Conservation (phyloP, 2,888 invertebrate species). For the Nudaria mundana region DNA sequence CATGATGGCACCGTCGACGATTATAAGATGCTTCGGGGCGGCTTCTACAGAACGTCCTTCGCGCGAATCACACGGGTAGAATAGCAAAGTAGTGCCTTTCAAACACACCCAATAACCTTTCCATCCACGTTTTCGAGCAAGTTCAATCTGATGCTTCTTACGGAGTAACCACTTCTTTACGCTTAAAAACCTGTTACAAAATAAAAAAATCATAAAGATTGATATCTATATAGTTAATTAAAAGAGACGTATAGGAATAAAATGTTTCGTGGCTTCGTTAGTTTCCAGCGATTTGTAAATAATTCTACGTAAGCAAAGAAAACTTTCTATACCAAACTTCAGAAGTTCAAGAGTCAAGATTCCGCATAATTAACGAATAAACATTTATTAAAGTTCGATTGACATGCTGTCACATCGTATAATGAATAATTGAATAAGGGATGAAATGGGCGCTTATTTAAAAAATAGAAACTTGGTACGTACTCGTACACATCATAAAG, state of each 20-base stretch:
- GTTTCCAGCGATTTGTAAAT: too few species aligned
- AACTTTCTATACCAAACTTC: too few species aligned
- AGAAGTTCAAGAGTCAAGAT: too few species aligned
- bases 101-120: conserved; percentile 99
- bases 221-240: not conserved
- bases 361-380: too few species aligned
- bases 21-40: conserved; percentile 96
- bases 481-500: too few species aligned
- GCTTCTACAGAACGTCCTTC: conserved; percentile 95
- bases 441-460: too few species aligned
- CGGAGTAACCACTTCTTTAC: conserved; percentile 99
- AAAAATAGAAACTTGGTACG: too few species aligned
- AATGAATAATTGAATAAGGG: too few species aligned
- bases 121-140: conserved; percentile 98
- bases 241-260: not conserved
- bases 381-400: too few species aligned
- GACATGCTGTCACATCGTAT: too few species aligned
- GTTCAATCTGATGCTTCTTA: conserved; percentile 97
- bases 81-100: conserved; percentile 97
- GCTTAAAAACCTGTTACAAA: conserved; percentile 91
- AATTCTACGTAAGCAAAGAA: too few species aligned
- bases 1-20: conserved; percentile 98
- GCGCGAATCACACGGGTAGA: conserved; percentile 97
- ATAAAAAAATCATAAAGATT: not conserved
- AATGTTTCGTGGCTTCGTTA: not conserved